phyloP scores from a whole-genome alignment of 2,888 invertebrate species.

The Listrodromus nycthemerus region DNA sequence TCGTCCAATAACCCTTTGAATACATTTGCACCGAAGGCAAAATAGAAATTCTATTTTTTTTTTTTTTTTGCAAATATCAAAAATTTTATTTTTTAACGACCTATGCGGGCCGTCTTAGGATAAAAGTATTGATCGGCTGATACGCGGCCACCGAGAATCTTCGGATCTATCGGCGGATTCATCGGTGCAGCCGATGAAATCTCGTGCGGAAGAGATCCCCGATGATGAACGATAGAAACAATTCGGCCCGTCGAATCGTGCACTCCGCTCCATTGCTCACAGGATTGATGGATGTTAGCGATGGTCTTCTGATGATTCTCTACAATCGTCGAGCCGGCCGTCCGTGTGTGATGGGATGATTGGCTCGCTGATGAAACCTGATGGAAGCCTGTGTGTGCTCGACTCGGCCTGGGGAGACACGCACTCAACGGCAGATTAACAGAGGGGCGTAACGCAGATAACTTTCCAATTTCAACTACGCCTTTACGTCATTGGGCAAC shows the following conservation, averaged over 20 bases:
- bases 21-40: neutral
- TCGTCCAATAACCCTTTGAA: slow-evolving; percentile 10
- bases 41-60: neutral
- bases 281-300: slow-evolving; percentile 44
- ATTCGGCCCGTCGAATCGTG: slow-evolving; percentile 60
- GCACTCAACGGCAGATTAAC: neutral
- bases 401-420: slow-evolving; percentile 27
- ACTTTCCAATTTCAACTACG: neutral
- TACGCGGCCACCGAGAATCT: slow-evolving; percentile 16
- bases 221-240: slow-evolving; percentile 50
- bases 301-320: slow-evolving; percentile 48
- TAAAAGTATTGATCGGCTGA: neutral
- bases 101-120: too few species aligned
- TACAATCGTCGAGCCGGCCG: slow-evolving; percentile 57
- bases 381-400: slow-evolving; percentile 76
- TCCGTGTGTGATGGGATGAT: slow-evolving; percentile 81
- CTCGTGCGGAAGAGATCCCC: slow-evolving; percentile 3
- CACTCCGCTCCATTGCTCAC: slow-evolving; percentile 32
- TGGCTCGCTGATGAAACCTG: slow-evolving; percentile 82
- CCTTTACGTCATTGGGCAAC: neutral
- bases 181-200: slow-evolving; percentile 33
- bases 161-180: slow-evolving; percentile 43
- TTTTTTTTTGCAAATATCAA: too few species aligned
- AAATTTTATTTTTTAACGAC: too few species aligned
- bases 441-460: slow-evolving; percentile 23